phyloP scores from a whole-genome alignment of 92 coral and sea anemone species.

The Phenganax marumi region DNA sequence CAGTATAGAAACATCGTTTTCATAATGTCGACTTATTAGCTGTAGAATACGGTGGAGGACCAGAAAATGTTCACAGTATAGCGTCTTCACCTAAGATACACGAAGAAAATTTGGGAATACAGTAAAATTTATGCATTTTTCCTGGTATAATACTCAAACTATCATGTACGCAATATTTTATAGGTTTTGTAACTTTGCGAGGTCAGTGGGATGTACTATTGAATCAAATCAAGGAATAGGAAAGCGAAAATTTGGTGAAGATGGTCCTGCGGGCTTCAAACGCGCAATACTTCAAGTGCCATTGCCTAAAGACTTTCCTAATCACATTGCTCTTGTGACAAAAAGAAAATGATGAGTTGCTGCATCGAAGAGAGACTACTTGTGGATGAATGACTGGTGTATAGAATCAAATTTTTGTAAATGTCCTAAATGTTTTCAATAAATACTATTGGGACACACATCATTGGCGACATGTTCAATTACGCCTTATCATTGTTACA shows the following conservation, averaged over 20 bases:
- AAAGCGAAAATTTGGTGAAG: constrained; percentile 68
- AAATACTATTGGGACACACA: too few relatives aligned
- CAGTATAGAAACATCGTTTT: too few relatives aligned
- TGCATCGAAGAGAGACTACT: background rate
- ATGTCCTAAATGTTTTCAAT: too few relatives aligned
- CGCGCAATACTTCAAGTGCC: constrained; percentile 74
- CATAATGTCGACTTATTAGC: too few relatives aligned
- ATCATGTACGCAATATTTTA: background rate
- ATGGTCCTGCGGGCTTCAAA: constrained; percentile 38
- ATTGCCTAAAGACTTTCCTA: constrained; percentile 73
- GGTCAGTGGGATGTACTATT: constrained; percentile 73
- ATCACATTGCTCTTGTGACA: constrained; percentile 14
- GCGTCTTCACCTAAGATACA: too few relatives aligned
- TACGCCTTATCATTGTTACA: too few relatives aligned
- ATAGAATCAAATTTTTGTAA: background rate
- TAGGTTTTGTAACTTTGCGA: constrained; percentile 67
- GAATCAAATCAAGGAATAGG: constrained; percentile 59
- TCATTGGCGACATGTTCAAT: too few relatives aligned
- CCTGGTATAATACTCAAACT: too few relatives aligned
- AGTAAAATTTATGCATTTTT: too few relatives aligned
- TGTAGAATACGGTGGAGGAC: too few relatives aligned
- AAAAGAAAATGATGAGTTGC: background rate
- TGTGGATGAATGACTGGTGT: background rate
- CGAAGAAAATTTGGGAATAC: too few relatives aligned
- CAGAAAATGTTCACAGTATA: too few relatives aligned